Conservation (phyloP, 2,888 invertebrate genomes). For the Dasysyrphus tricinctus region DNA sequence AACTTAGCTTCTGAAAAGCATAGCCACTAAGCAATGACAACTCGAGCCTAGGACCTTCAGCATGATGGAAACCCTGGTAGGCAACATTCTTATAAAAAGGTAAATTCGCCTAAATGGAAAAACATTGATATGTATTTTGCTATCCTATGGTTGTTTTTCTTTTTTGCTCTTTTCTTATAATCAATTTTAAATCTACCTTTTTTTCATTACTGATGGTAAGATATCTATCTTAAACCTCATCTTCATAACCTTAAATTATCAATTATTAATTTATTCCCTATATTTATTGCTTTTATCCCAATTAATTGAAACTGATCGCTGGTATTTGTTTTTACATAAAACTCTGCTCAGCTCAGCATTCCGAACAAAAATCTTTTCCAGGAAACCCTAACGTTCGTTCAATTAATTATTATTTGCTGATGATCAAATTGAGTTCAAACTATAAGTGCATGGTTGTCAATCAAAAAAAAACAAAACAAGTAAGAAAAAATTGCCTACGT, state of each 20-base stretch:
- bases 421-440: conserved; percentile 67
- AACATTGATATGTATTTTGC: too few relatives aligned
- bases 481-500: conserved; percentile 60
- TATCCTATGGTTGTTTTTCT: too few relatives aligned
- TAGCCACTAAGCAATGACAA: too few relatives aligned
- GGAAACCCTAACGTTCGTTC: conserved; percentile 53
- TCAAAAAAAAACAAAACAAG: conserved; percentile 39
- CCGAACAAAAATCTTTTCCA: conserved; percentile 37
- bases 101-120: too few relatives aligned
- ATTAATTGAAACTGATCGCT: conserved; percentile 21
- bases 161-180: too few relatives aligned
- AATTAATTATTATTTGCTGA: conserved; percentile 60
- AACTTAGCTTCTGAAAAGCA: too few relatives aligned
- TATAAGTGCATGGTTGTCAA: conserved; percentile 65
- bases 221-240: neutral
- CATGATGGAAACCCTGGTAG: too few relatives aligned
- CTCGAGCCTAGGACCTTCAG: too few relatives aligned
- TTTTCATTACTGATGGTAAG: too few relatives aligned
- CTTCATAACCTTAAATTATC: neutral
- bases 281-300: conserved; percentile 1
- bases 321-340: neutral
- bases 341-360: conserved; percentile 26
- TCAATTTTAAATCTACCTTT: too few relatives aligned
- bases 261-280: neutral
- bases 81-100: too few relatives aligned